phyloP scores from a whole-genome alignment of 2,888 invertebrate species.

The Agrilus biguttatus region DNA sequence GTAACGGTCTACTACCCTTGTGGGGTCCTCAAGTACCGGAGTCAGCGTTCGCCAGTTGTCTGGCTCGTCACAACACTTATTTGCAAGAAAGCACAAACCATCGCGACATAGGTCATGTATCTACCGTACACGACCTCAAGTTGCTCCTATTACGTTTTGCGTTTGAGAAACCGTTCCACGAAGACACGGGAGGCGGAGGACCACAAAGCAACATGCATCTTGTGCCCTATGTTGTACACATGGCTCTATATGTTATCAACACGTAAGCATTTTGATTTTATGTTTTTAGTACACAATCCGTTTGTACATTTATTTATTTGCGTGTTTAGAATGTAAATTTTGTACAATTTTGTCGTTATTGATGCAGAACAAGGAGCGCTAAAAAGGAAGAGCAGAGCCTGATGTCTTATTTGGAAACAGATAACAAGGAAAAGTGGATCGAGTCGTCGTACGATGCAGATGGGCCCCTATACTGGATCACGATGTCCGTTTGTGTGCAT shows the following conservation, averaged over 20 bases:
- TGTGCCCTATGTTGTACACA: constrained; percentile 85
- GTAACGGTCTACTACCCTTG: constrained; percentile 89
- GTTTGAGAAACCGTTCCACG: constrained; percentile 89
- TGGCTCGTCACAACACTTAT: constrained; percentile 84
- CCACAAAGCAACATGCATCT: constrained; percentile 96
- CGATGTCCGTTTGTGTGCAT: constrained; percentile 66
- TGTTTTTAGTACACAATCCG: neutral
- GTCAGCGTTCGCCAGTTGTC: constrained; percentile 82
- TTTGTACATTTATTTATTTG: neutral
- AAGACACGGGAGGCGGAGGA: constrained; percentile 94
- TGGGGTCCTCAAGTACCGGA: constrained; percentile 94
- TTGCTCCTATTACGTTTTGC: constrained; percentile 78
- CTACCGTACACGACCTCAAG: constrained; percentile 87
- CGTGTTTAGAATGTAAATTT: too few species aligned
- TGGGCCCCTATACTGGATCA: constrained; percentile 78
- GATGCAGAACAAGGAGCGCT: constrained; percentile 51
- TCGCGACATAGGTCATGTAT: constrained; percentile 64
- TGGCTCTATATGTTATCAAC: constrained; percentile 86
- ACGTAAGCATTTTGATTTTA: constrained; percentile 42
- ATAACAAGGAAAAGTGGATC: constrained; percentile 48
- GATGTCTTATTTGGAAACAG: constrained; percentile 52
- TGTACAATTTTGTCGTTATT: neutral
- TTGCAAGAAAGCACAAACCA: constrained; percentile 57
- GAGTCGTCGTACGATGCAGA: constrained; percentile 83
- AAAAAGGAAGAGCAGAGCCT: constrained; percentile 67